Evolutionary conservation across 1,140 invertebrate species (phyloP).

Genomic region (Hydropsyche tenuis): DNA sequence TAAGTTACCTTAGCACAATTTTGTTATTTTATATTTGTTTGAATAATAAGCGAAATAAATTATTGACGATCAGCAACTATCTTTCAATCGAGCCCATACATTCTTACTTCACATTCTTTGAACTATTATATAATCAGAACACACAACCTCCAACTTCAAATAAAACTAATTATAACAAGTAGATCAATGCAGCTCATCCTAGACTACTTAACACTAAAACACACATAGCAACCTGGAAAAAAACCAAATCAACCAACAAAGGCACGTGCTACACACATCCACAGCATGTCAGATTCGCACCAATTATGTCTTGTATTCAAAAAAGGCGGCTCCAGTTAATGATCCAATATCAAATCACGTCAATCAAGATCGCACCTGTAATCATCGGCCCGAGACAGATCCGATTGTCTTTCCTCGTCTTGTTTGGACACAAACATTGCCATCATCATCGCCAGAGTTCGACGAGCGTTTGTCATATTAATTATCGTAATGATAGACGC

Average conservation of each 20-base stretch:
- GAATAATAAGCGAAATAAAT: constrained; percentile 33
- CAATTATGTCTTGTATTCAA: constrained; percentile 35
- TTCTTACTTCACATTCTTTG: no score
- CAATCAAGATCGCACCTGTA: constrained; percentile 30
- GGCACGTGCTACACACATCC: no score
- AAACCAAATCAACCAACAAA: no score
- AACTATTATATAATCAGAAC: no score
- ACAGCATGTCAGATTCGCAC: constrained; percentile 6
- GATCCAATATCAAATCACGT: constrained; percentile 39
- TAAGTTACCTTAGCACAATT: constrained; percentile 33
- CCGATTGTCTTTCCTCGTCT: constrained; percentile 21
- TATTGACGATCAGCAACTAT: constrained; percentile 12
- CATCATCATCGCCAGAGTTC: constrained; percentile 14
- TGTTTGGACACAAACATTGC: constrained; percentile 18
- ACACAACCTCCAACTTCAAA: no score
- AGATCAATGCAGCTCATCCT: no score
- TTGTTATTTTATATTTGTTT: constrained; percentile 36
- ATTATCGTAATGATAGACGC: background rate
- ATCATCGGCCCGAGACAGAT: background rate
- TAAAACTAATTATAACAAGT: no score
- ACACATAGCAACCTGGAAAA: background rate
- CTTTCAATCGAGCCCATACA: background rate
- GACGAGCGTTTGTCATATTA: constrained; percentile 13
- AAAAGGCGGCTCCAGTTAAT: background rate
- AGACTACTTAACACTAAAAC: no score